phyloP scores from a whole-genome alignment of 2,113 vertebrate species.

The Glaucomys volans region DNA sequence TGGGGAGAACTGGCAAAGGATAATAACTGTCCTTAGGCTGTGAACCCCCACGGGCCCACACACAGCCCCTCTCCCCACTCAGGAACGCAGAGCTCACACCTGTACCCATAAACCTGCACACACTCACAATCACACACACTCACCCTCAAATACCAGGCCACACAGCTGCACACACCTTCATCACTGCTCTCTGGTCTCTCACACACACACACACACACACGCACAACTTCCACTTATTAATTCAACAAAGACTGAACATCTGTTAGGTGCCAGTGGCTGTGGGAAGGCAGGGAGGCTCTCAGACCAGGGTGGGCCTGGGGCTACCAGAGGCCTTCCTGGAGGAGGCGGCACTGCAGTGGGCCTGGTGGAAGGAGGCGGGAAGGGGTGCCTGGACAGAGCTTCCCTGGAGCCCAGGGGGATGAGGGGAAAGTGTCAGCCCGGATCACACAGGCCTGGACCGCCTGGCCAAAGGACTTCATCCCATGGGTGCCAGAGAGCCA shows the following conservation, averaged over 20 bases:
- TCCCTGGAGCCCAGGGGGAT: not conserved
- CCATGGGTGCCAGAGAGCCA: not conserved
- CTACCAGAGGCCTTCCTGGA: slow-evolving; percentile 63
- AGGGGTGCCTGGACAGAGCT: not conserved
- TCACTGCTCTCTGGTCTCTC: not conserved
- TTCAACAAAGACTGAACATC: not conserved
- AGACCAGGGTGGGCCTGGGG: not conserved
- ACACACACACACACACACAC: fast-evolving
- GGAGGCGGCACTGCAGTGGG: not conserved
- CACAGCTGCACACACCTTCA: not conserved
- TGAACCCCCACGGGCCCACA: not conserved
- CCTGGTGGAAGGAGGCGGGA: not conserved
- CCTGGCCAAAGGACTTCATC: not conserved
- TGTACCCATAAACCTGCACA: not conserved
- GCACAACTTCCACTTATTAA: not conserved
- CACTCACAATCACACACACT: not conserved
- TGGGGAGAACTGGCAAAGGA: not conserved
- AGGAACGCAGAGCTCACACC: not conserved
- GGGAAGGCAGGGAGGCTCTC: not conserved
- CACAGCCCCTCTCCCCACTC: not conserved
- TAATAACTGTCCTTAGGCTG: not conserved
- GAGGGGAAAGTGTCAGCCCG: not conserved
- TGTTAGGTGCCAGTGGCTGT: not conserved
- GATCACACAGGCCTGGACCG: not conserved
- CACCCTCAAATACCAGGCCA: not conserved